Conservation (phyloP, 1,140 invertebrate species). For the Hylaeus volcanicus region DNA sequence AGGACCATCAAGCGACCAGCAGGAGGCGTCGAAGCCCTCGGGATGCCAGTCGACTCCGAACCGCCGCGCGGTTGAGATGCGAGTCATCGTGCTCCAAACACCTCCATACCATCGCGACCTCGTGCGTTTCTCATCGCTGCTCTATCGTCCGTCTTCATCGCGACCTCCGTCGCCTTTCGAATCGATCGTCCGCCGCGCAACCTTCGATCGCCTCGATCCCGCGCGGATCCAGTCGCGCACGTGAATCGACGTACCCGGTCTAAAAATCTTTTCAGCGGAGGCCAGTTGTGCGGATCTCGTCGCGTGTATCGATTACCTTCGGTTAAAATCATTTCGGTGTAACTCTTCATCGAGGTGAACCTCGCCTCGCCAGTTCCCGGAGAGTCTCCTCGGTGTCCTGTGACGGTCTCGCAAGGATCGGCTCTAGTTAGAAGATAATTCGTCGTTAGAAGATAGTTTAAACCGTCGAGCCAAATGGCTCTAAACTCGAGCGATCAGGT, state of each 20-base stretch:
- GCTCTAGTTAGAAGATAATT: no score
- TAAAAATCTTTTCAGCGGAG: no score
- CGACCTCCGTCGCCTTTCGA: not conserved
- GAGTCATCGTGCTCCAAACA: slow-evolving; percentile 36
- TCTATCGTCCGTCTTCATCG: not conserved
- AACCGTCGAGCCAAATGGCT: slow-evolving; percentile 51
- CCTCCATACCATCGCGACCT: slow-evolving; percentile 32
- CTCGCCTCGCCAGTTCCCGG: slow-evolving; percentile 29
- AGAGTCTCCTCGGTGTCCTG: slow-evolving; percentile 45
- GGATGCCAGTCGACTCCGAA: slow-evolving; percentile 77
- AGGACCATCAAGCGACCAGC: slow-evolving; percentile 67
- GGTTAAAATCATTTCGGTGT: not conserved
- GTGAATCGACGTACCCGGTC: no score
- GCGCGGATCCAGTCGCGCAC: no score
- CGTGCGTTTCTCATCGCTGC: slow-evolving; percentile 33
- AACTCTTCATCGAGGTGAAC: not conserved
- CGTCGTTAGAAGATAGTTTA: no score
- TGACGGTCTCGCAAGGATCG: not conserved
- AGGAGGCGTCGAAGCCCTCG: slow-evolving; percentile 70
- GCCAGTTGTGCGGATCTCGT: no score
- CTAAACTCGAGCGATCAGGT: slow-evolving; percentile 47
- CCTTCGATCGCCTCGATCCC: not conserved
- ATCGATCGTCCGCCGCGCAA: not conserved
- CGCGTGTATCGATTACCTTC: not conserved
- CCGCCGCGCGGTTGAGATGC: slow-evolving; percentile 77